Evolutionary conservation across 2,888 invertebrate species (phyloP).

Genomic region (Digitonthophagus gazella): DNA sequence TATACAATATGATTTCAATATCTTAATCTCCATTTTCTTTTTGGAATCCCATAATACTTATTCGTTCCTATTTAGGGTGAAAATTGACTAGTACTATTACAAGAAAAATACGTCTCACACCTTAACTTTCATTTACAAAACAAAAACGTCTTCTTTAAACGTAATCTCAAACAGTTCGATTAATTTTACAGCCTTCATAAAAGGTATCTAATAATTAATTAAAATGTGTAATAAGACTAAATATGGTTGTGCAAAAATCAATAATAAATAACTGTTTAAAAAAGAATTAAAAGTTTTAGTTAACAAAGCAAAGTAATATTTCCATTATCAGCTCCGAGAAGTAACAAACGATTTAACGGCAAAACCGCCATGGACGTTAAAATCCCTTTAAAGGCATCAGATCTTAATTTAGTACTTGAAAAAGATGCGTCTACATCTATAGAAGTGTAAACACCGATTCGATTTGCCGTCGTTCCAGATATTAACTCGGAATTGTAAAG

Average conservation of each 20-base stretch:
- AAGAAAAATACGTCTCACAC: background rate
- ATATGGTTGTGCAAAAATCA: background rate
- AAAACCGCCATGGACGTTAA: constrained; percentile 87
- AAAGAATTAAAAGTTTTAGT: constrained; percentile 35
- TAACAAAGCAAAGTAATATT: constrained; percentile 78
- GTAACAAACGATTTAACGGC: constrained; percentile 83
- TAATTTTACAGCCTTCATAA: background rate
- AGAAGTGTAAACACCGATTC: constrained; percentile 81
- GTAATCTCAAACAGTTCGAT: background rate
- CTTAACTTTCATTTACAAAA: too few species aligned
- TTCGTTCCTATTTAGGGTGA: background rate
- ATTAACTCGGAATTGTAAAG: constrained; percentile 79
- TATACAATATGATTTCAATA: constrained; percentile 5
- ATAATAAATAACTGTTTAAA: background rate
- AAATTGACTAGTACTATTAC: constrained; percentile 15
- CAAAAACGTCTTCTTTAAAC: background rate
- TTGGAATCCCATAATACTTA: constrained; percentile 4
- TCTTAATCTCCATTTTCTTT: background rate
- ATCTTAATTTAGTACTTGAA: constrained; percentile 79
- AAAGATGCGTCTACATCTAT: constrained; percentile 71
- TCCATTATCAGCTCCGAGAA: constrained; percentile 92
- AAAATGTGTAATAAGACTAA: background rate
- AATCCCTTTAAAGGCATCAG: constrained; percentile 88
- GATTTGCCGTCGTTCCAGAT: constrained; percentile 89
- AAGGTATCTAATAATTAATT: background rate